Conservation (phyloP, 1,140 invertebrate genomes). For the Heliconius hewitsoni region DNA sequence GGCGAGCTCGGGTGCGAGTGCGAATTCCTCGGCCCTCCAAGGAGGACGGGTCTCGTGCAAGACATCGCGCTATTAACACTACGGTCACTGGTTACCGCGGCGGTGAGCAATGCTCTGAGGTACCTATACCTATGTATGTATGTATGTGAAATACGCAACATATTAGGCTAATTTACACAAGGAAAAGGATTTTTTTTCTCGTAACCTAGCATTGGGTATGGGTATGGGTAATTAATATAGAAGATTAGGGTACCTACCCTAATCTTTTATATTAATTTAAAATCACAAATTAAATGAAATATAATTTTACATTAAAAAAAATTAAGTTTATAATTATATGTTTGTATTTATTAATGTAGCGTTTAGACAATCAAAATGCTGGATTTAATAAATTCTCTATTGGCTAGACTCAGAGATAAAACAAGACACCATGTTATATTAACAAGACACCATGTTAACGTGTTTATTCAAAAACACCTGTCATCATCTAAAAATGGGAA, state of each 20-base stretch:
- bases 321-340: too few species aligned
- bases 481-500: neutral
- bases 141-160: neutral
- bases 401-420: too few species aligned
- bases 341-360: too few species aligned
- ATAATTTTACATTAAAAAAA: too few species aligned
- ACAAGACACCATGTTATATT: neutral
- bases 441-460: neutral
- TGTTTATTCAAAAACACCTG: neutral
- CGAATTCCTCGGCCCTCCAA: slow-evolving; percentile 51
- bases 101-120: neutral
- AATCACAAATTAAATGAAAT: too few species aligned
- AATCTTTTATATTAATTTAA: too few species aligned
- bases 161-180: neutral
- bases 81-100: slow-evolving; percentile 26
- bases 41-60: slow-evolving; percentile 51
- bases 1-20: slow-evolving; percentile 39
- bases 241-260: too few species aligned
- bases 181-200: neutral
- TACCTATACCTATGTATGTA: too few species aligned
- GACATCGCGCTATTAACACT: slow-evolving; percentile 44
- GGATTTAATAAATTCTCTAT: too few species aligned
- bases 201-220: neutral
- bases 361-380: too few species aligned
- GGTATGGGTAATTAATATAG: too few species aligned